These are phyloP conservation scores for Dynastes maya DNA, from an alignment of 2,888 invertebrate genomes.

Conservation along the genomic window DNA sequence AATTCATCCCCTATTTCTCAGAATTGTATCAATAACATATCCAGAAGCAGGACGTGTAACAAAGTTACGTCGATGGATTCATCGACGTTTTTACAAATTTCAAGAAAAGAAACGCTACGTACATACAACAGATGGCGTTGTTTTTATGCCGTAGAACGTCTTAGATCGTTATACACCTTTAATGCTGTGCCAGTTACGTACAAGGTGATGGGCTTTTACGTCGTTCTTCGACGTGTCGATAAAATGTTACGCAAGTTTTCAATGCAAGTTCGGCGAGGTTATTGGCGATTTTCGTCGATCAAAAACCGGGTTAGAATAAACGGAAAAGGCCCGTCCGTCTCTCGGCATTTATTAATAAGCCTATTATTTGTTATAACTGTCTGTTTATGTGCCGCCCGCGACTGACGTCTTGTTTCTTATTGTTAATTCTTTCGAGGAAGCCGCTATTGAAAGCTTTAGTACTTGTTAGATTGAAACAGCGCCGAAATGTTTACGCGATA, in stretches of 20 bases:
- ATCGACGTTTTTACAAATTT: background rate
- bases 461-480: slow-evolving; percentile 43
- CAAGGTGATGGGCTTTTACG: too few species aligned
- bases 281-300: slow-evolving; percentile 30
- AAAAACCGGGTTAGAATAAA: slow-evolving; percentile 13
- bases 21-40: background rate
- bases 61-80: slow-evolving; percentile 19
- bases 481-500: slow-evolving; percentile 38
- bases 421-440: slow-evolving; percentile 44
- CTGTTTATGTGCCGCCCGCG: slow-evolving; percentile 31
- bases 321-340: slow-evolving; percentile 4
- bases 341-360: slow-evolving; percentile 23
- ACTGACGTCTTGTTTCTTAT: slow-evolving; percentile 46
- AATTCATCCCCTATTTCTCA: background rate
- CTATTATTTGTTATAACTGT: slow-evolving; percentile 40
- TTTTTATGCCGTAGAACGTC: background rate
- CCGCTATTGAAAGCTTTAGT: slow-evolving; percentile 44
- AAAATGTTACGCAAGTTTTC: background rate
- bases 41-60: background rate
- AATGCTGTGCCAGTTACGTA: background rate
- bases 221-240: background rate
- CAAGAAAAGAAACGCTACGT: background rate
- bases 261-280: background rate
- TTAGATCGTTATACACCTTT: background rate
- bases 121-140: slow-evolving; percentile 25